These are phyloP conservation scores for Xestobium rufovillosum DNA, from an alignment of 2,888 invertebrate species.

Conservation along the genomic window DNA sequence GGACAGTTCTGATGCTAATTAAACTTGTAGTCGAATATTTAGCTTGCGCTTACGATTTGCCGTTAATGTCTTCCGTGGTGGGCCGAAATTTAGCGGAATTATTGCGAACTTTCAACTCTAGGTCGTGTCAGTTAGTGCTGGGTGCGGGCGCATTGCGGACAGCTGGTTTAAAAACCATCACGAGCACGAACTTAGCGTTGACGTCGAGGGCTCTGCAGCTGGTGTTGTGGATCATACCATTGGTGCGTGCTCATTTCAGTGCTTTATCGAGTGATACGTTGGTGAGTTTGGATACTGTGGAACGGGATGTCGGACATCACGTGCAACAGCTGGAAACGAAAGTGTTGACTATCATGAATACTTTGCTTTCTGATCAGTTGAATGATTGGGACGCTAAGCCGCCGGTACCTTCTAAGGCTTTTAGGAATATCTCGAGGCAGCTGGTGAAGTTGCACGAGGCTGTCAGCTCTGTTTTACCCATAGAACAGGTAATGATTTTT, in stretches of 20 bases:
- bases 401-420: constrained; percentile 87
- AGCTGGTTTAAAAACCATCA: constrained; percentile 89
- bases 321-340: constrained; percentile 88
- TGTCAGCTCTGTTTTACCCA: constrained; percentile 75
- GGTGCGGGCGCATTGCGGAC: constrained; percentile 95
- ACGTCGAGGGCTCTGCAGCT: constrained; percentile 72
- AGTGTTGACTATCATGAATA: constrained; percentile 82
- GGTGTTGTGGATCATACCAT: constrained; percentile 70
- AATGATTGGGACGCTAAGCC: constrained; percentile 89
- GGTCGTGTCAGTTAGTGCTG: constrained; percentile 87
- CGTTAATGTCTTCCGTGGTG: constrained; percentile 71
- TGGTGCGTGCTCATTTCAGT: constrained; percentile 62
- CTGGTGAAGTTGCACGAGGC: constrained; percentile 88
- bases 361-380: constrained; percentile 73
- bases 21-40: constrained; percentile 92
- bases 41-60: constrained; percentile 66
- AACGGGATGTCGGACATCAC: constrained; percentile 78
- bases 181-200: constrained; percentile 86
- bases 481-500: constrained; percentile 67
- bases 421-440: constrained; percentile 80
- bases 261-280: constrained; percentile 48
- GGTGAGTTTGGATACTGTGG: constrained; percentile 61
- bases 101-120: constrained; percentile 77
- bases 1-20: constrained; percentile 78
- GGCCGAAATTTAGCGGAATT: constrained; percentile 83